Evolutionary conservation across 2,888 invertebrate species (phyloP), one percentile per base, ranked within the genome.

Genomic region (Aporophyla nigra): DNA sequence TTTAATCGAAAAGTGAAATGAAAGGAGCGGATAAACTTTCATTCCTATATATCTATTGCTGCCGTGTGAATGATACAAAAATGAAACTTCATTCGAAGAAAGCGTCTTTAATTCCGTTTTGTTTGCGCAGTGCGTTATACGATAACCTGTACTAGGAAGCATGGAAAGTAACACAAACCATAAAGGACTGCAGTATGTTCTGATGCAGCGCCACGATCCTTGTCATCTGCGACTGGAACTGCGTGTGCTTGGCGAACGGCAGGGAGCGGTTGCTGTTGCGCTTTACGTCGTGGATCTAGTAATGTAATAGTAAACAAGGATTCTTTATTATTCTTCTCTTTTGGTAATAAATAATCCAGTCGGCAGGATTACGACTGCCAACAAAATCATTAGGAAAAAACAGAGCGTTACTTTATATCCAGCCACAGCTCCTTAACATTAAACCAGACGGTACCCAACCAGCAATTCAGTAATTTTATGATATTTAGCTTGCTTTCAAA

Each of bases 181-280:
- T 93, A 16, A 93, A 80, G 0, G 95, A 90, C 71, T 95, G 94
- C 86, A 95, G 88, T 24, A 94, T 58, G 81, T 92, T 93, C 85
- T 94, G 94, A 53, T 96, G 94, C 84, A 96, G 87, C 9, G 94
- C 90, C 21, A 92, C 91, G 61, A 93, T 84, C 61, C 96, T 89
- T 67, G 91, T 85, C 91, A 94, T 91, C 87, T 94, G 94, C 73
- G 96, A 89, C 80, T 95, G 96, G 80, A 93, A 92, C 82, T 94
- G 94, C 40, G 96, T 96, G 90, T 94, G 93, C 49, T 91, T 90
- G 27, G 94, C 96, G 85, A 92, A 93, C 78, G 94, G 91, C 67
- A 93, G 87, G 76, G 93, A 70, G 83, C 89, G 62, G 86, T 85
- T 73, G 91, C 89, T 91, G 90, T 95, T 81, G 71, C 96, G 94